Evolutionary conservation across 2,888 invertebrate species (phyloP), one percentile per base, ranked within the genome.

Genomic region (Crioceris asparagi): DNA sequence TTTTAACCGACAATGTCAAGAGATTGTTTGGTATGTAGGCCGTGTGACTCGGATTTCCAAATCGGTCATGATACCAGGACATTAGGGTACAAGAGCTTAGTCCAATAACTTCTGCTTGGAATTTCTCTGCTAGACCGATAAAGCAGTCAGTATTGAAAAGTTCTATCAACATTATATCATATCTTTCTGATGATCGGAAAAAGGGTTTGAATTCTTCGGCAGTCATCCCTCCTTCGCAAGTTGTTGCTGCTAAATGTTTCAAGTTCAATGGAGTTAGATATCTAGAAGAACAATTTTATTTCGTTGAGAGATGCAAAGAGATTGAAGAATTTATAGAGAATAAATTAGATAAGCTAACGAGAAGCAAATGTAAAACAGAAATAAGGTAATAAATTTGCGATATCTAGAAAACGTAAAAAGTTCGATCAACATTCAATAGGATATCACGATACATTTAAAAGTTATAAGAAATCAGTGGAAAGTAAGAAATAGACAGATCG

Each of bases 61-160:
- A 54, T 38, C 68, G 60, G 3, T 61, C 52, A 38, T 66, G 63
- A 4, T 63, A 57, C 66, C 69, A 71, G 0, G 71, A 68, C 10
- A 40, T 14, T 8, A 14, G 15, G 2, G 18, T 17, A n/a, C 32
- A 32, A 7, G 74, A 69, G 2, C 66, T 65, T 31, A 74, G 54
- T 2, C 69, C 69, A 32, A 75, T 69, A 29, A 52, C 70, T 0
- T 81, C 80, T 0, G 73, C 75, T 29, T 70, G 59, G 10, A 80
- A 66, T 46, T 73, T 70, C 51, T 79, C 66, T 0, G 73, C 74
- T 16, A 83, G 57, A 2, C 72, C 76, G 43, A 79, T 59, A 56
- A 74, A 73, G 53, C 83, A 81, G 51, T 83, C 78, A 38, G 72
- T 72, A 46, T 78, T 79, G 52, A 83, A 83, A 40, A 71, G 71